Percentiles rank a stretch among this genome's conserved stretches.
phyloP scores from a whole-genome alignment of 2,113 vertebrate species.

The Dipodomys merriami region DNA sequence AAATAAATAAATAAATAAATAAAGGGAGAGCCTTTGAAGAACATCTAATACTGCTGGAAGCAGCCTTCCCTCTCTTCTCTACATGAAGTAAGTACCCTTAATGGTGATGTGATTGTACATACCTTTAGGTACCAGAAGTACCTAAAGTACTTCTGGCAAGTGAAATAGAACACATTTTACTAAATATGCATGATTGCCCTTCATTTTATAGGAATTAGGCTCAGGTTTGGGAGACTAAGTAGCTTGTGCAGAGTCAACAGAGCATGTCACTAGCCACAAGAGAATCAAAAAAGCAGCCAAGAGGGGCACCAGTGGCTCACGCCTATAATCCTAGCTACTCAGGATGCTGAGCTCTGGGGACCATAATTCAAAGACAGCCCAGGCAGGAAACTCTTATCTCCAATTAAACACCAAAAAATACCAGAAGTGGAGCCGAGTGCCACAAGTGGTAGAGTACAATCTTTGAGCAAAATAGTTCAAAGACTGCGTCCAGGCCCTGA shows the following conservation, averaged over 20 bases:
- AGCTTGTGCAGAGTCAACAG: neutral
- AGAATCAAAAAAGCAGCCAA: neutral
- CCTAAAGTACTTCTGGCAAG: fast-evolving
- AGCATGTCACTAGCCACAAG: neutral
- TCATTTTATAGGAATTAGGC: neutral
- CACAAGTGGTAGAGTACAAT: no score
- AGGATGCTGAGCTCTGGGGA: no score
- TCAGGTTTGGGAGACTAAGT: neutral
- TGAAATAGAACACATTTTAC: neutral
- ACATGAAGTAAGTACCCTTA: fast-evolving
- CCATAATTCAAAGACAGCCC: no score
- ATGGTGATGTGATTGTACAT: fast-evolving
- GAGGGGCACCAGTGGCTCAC: neutral
- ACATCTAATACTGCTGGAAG: no score
- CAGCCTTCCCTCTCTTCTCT: neutral
- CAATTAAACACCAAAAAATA: no score
- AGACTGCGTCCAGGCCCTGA: no score
- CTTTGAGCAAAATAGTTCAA: no score
- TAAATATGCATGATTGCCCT: no score
- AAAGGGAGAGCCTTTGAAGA: neutral
- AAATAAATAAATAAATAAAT: no score
- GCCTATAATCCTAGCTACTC: neutral
- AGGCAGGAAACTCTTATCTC: no score
- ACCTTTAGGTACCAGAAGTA: no score
- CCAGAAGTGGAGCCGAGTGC: no score